These are phyloP conservation scores for Atrina japonica DNA, from an alignment of 2,888 invertebrate species.

Conservation along the genomic window DNA sequence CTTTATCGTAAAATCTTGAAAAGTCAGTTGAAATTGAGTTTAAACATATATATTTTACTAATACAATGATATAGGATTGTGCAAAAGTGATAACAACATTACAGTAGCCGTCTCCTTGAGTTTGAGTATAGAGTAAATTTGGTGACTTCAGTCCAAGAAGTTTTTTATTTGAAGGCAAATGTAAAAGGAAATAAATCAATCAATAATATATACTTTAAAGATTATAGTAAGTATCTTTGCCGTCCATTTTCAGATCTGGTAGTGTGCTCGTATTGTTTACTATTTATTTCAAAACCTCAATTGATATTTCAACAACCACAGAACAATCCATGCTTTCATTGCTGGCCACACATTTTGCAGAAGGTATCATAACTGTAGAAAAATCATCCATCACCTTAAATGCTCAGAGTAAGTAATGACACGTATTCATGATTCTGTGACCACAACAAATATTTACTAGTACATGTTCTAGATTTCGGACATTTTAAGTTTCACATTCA, in stretches of 20 bases:
- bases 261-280: slow-evolving; percentile 58
- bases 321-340: slow-evolving; percentile 23
- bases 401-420: slow-evolving; percentile 35
- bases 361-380: slow-evolving; percentile 45
- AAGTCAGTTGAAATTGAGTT: too few relatives aligned
- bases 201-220: too few relatives aligned
- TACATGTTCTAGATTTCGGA: too few relatives aligned
- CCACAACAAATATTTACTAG: neutral
- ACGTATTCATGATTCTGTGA: neutral
- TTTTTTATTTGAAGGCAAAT: too few relatives aligned
- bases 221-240: slow-evolving; percentile 3
- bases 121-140: too few relatives aligned
- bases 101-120: too few relatives aligned
- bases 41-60: too few relatives aligned
- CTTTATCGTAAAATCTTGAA: too few relatives aligned
- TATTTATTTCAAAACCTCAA: slow-evolving; percentile 51
- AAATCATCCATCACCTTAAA: slow-evolving; percentile 36
- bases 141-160: too few relatives aligned
- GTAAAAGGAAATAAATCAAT: slow-evolving; percentile 6
- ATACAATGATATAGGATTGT: too few relatives aligned
- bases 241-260: slow-evolving; percentile 61
- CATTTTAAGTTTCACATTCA: too few relatives aligned
- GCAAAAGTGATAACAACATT: too few relatives aligned
- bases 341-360: slow-evolving; percentile 24
- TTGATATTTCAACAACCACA: slow-evolving; percentile 45